Percentiles rank a stretch among this genome's conserved stretches.
These are phyloP conservation scores for Rattus rattus DNA, from an alignment of 2,113 vertebrate species.

Conservation along the genomic window DNA sequence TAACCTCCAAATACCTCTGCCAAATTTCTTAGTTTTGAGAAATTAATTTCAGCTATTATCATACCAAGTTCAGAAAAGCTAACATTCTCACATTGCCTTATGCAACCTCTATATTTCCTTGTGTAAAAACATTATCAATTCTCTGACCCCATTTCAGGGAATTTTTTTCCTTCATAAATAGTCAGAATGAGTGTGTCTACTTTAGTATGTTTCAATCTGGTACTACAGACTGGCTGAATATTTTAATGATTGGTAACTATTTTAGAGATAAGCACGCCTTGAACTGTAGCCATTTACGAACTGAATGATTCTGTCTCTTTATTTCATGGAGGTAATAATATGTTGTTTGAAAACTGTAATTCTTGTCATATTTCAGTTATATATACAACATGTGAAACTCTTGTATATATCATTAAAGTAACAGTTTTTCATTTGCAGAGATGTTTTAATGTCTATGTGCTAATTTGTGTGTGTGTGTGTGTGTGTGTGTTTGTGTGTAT, in stretches of 20 bases:
- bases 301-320: background rate
- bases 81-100: constrained; percentile 57
- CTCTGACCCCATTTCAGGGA: background rate
- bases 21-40: constrained; percentile 73
- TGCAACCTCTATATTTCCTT: constrained; percentile 46
- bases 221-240: background rate
- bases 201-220: background rate
- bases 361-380: background rate
- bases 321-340: background rate
- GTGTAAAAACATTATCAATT: constrained; percentile 48
- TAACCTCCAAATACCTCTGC: constrained; percentile 65
- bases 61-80: constrained; percentile 61
- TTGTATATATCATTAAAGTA: background rate
- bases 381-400: background rate
- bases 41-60: constrained; percentile 79
- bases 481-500: background rate
- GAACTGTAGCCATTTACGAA: background rate
- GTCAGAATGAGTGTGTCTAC: constrained; percentile 34
- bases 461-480: background rate
- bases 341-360: background rate
- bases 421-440: background rate
- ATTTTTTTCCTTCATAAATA: constrained; percentile 17
- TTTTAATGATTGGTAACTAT: constrained; percentile 7
- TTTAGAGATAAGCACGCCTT: constrained; percentile 4
- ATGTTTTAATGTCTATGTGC: background rate